Evolutionary conservation across 2,888 invertebrate genomes (phyloP).

Genomic region (Siphlonurus alternatus): DNA sequence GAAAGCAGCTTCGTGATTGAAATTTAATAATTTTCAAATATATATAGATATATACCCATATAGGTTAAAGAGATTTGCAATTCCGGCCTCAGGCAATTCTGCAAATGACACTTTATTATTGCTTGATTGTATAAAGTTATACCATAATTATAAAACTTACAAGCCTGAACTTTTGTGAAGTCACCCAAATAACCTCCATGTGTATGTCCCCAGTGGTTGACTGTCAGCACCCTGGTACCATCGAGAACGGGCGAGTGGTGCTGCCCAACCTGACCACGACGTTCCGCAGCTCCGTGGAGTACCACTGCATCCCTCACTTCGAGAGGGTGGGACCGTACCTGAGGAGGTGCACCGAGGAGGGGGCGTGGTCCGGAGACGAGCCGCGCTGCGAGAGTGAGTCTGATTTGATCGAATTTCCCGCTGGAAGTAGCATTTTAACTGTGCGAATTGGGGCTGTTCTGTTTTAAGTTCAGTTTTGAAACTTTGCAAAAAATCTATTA

Average conservation of each 20-base stretch:
- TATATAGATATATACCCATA: too few species aligned
- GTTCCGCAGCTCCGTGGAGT: slow-evolving; percentile 72
- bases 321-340: slow-evolving; percentile 66
- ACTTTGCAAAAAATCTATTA: too few species aligned
- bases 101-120: too few species aligned
- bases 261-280: slow-evolving; percentile 68
- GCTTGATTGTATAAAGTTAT: too few species aligned
- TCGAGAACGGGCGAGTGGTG: slow-evolving; percentile 74
- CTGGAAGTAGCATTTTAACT: not conserved
- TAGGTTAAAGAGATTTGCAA: too few species aligned
- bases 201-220: slow-evolving; percentile 49
- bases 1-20: too few species aligned
- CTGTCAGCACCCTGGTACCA: slow-evolving; percentile 59
- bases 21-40: too few species aligned
- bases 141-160: too few species aligned
- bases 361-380: slow-evolving; percentile 73
- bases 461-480: too few species aligned
- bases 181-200: too few species aligned
- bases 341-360: slow-evolving; percentile 68
- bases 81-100: too few species aligned
- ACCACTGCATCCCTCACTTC: slow-evolving; percentile 74
- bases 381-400: slow-evolving; percentile 57
- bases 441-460: not conserved
- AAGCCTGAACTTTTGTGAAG: too few species aligned
- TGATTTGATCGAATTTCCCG: not conserved